phyloP scores from a whole-genome alignment of 2,113 vertebrate species.

The Anarrhichthys ocellatus region DNA sequence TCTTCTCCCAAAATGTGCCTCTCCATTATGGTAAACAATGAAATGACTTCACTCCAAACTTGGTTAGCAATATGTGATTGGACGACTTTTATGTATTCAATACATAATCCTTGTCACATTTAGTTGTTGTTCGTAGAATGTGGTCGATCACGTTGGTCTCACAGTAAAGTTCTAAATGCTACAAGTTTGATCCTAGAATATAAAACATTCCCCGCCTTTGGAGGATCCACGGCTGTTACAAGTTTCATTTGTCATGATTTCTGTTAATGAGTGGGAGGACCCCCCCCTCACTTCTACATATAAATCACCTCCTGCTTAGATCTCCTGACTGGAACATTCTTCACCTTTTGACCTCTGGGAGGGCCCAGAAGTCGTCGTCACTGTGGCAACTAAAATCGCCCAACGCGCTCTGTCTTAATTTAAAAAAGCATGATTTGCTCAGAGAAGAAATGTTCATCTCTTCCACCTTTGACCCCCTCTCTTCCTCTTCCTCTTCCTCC shows the following conservation, averaged over 20 bases:
- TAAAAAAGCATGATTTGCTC: conserved; percentile 77
- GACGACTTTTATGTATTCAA: not conserved
- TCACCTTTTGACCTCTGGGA: conserved; percentile 66
- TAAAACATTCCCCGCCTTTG: not conserved
- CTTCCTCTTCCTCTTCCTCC: conserved; percentile 28
- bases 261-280: conserved; percentile 14
- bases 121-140: not conserved
- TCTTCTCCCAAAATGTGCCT: not conserved
- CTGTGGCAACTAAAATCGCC: conserved; percentile 66
- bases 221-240: conserved; percentile 24
- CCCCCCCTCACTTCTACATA: not conserved
- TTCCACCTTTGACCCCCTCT: conserved; percentile 60
- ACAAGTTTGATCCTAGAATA: not conserved
- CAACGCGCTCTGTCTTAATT: conserved; percentile 67
- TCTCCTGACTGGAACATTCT: conserved; percentile 73
- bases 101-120: not conserved
- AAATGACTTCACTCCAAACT: not conserved
- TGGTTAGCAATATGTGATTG: not conserved
- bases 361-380: conserved; percentile 59
- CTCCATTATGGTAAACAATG: not conserved
- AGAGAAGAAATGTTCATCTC: conserved; percentile 66
- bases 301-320: conserved; percentile 69
- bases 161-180: not conserved
- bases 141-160: not conserved
- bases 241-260: conserved; percentile 48